Percentiles rank a stretch among this genome's conserved stretches.
phyloP scores from a whole-genome alignment of 2,888 invertebrate species.

The Ptilodon capucinus region DNA sequence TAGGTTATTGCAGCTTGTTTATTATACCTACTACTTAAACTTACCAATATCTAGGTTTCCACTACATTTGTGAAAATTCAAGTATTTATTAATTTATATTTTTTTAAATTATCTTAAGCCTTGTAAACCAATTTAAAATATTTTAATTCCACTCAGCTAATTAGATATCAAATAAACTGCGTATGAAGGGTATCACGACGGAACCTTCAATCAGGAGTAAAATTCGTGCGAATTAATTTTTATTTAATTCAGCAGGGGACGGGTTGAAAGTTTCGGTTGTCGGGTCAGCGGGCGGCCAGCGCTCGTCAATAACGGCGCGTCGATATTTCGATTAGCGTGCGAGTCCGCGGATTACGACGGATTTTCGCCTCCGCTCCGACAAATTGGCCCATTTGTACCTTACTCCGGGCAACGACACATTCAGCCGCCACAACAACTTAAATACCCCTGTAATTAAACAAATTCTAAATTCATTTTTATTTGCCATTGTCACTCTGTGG shows the following conservation, averaged over 20 bases:
- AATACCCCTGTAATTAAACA: neutral
- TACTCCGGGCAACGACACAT: conserved; percentile 29
- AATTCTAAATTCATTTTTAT: neutral
- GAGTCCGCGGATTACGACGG: conserved; percentile 74
- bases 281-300: conserved; percentile 22
- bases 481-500: neutral
- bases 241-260: conserved; percentile 7
- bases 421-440: conserved; percentile 10
- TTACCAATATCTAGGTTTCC: no score
- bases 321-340: conserved; percentile 80
- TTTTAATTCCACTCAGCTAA: neutral
- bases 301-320: conserved; percentile 66
- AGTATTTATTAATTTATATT: no score
- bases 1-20: no score
- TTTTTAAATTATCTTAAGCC: no score
- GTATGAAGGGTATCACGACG: neutral
- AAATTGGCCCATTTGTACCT: conserved; percentile 77
- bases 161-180: neutral
- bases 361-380: conserved; percentile 77
- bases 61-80: no score
- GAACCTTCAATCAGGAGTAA: conserved; percentile 3
- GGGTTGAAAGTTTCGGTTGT: conserved; percentile 12
- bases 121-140: no score
- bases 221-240: conserved; percentile 3
- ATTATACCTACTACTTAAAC: no score